Percentiles rank a stretch among this genome's conserved stretches.
Evolutionary conservation across 2,888 invertebrate genomes (phyloP).

Genomic region (Heliothis peltigera): DNA sequence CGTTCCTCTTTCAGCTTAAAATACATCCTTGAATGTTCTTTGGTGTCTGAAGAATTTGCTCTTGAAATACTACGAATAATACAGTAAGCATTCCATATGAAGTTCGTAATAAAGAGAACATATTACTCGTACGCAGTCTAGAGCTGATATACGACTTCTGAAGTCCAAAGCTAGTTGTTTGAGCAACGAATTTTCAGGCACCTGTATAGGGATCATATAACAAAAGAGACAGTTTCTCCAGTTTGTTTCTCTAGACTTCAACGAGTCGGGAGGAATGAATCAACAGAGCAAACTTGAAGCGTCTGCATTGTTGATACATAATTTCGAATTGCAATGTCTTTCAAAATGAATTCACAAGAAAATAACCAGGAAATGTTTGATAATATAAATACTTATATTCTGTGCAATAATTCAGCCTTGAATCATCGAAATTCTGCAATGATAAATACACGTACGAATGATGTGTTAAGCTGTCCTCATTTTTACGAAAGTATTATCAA

Average conservation of each 20-base stretch:
- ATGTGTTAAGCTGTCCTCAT: constrained; percentile 7
- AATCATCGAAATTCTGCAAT: background rate
- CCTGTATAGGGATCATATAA: constrained; percentile 31
- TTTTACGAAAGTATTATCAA: constrained; percentile 2
- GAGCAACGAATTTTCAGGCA: constrained; percentile 30
- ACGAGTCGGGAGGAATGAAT: constrained; percentile 26
- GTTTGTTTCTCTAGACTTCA: constrained; percentile 19
- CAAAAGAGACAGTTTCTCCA: constrained; percentile 25
- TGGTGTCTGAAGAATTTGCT: constrained; percentile 21
- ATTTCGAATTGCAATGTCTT: constrained; percentile 23
- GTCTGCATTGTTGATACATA: constrained; percentile 21
- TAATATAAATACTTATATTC: background rate
- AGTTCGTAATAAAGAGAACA: constrained; percentile 29
- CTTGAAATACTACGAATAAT: constrained; percentile 2
- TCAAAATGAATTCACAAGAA: constrained; percentile 20
- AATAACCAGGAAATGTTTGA: background rate
- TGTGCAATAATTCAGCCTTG: background rate
- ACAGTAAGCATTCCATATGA: constrained; percentile 17
- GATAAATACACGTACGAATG: background rate
- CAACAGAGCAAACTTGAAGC: constrained; percentile 20
- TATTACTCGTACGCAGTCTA: constrained; percentile 24
- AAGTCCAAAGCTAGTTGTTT: constrained; percentile 17
- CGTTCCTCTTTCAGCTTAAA: constrained; percentile 30
- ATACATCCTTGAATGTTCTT: constrained; percentile 25
- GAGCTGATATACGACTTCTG: constrained; percentile 18